Evolutionary conservation across 2,797 vertebrate genomes (phyloP), one percentile per base, ranked within the genome.

Genomic region (Poeciliopsis paucimaculata): DNA sequence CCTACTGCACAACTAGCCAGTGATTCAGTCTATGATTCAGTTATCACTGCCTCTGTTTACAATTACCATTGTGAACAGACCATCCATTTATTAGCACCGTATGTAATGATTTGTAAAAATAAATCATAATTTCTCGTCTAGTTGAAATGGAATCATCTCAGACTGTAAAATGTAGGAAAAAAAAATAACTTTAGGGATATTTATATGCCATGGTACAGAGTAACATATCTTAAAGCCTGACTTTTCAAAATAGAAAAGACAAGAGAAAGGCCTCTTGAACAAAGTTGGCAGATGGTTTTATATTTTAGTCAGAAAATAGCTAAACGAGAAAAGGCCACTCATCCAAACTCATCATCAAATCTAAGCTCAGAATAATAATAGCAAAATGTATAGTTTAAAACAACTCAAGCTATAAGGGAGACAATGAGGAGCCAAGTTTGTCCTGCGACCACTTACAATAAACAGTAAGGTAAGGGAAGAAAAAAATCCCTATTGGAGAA

Each of bases 41-140:
- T 66, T 76, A 53, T 76, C 46, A 71, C 46, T 70, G 46, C 53
- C 7, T 6, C 53, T 55, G n/a, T 75, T 43, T 75, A 51, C 72
- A 71, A 45, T 71, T 45, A 45, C 68, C 45, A 8, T 15, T n/a
- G 16, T 16, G 1, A 71, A 71, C 26, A n/a, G 26, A 13, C 68
- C 41, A 71, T 45, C 23, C 66, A 70, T n/a, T 26, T 71, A 66
- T 71, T 45, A 71, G 68, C 68, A 45, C 12, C 68, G 11, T n/a
- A 43, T 1, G 23, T 70, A 43, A 43, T 70, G 1, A 70, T n/a
- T 43, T 71, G 39, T 43, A 70, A 26, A 26, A 43, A 36, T 16
- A 39, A 70, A 23, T 45, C 41, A 41, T 16, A n/a, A 45, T 28
- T 71, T 71, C 2, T 45, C 6, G 13, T 71, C 1, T 28, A 71